Base-by-base conservation (phyloP, 37 sponge, comb jelly and placozoan species). In the Dysidea cf. avara region DNA sequence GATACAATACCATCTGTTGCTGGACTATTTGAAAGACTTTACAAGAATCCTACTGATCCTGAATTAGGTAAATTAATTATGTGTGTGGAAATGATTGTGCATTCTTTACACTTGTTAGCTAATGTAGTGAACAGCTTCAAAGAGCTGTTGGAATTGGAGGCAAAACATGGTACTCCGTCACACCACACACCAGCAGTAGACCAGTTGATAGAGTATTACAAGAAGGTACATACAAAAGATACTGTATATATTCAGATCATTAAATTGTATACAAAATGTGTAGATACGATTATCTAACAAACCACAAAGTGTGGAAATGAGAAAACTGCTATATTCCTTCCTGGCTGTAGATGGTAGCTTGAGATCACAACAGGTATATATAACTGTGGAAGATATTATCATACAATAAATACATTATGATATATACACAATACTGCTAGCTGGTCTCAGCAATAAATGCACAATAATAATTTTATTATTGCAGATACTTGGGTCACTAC, bases 291-390 rank as follows among this genome's bases (percentile, higher is more conserved):
- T 36, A 13, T 71, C 72, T 21, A 57, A 58, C 35, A 33, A 12
- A n/a, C 39, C 34, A 29, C 24, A 68, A 17, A 69, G 74, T 51
- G 39, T 22, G 11, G 39, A 75, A 25, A 83, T 75, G 69, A 83
- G 69, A 53, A 32, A 33, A 21, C 51, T 75, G 26, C 17, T 83
- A 40, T 75, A 83, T 61, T 59, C 76, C 52, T 38, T 83, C 37
- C 76, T 83, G 22, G 53, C 53, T 53, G 18, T 61, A 46, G 76
- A 83, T 35, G 83, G 83, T 48, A 33, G 53, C 48, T 17, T 22
- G 5, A 18, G 18, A 31, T 34, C 75, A 33, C 83, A 83, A 40
- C 59, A 69, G 83, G 83, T n/a, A n/a, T n/a, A n/a, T n/a, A n/a
- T n/a, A n/a, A n/a, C n/a, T n/a, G n/a, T n/a, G n/a, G n/a, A n/a